Base-by-base conservation (phyloP, 2,113 vertebrate species). In the Euleptes europaea region DNA sequence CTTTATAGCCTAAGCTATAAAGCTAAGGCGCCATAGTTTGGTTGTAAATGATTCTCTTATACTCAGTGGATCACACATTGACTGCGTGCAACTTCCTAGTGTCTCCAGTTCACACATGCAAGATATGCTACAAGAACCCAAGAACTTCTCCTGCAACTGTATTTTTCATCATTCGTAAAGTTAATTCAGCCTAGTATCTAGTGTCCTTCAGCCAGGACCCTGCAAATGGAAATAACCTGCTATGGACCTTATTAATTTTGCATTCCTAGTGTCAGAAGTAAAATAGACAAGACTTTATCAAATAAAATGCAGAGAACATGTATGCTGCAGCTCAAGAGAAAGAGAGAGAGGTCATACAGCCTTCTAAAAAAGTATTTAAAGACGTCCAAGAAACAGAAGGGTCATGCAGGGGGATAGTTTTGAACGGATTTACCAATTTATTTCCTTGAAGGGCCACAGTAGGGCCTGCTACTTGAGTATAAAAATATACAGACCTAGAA, bases 1-100 rank as follows among this genome's bases (percentile, higher is more conserved):
- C 75, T 85, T 85, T 85, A 80, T 35, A 79, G 67, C 40, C 26
- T 63, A 38, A 72, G 54, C 42, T 38, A 79, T 80, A 85, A 85
- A 72, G 67, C 42, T 7, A 63, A 47, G 69, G 84, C 77, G 57
- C 69, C 77, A 49, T 38, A 49, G 77, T 54, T 79, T 14, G 51
- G 42, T 44, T 73, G 47, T 79, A 63, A 63, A 85, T 72, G 54
- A 73, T 42, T 73, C 67, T 85, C 67, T 85, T 85, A 80, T 47
- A 42, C 77, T 79, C 63, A n/a, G 21, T 72, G 44, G 67, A 79
- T 72, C 77, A 85, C 54, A 78, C 57, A 71, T 5, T 71, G 70
- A 72, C 44, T 33, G 51, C 21, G 15, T 54, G 49, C 26, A 40
- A 57, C 38, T 54, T 71, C 67, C 31, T 38, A 78, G 19, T 13